Evolutionary conservation across 2,113 vertebrate genomes (phyloP), one percentile per base, ranked within the genome.

Genomic region (Entomyzon cyanotis): DNA sequence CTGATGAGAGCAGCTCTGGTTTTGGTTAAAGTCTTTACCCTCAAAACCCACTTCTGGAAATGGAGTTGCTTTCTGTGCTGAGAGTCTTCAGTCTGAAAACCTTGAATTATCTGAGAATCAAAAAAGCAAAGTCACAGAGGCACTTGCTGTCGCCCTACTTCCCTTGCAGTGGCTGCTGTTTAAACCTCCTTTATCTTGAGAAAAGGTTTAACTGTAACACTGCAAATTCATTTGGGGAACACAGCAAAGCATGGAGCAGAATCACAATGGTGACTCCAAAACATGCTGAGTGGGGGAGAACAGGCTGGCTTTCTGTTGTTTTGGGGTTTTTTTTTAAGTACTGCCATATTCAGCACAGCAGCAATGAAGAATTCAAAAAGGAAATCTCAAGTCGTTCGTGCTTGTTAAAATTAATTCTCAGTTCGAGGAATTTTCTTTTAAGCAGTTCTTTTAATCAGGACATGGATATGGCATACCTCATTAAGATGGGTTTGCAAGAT

Each of bases 361-460:
- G 89, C 80, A 84, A 37, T 22, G 68, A 73, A 58, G 85, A 84
- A 93, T 33, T 76, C 42, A 84, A 68, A 39, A 46, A 44, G 55
- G 62, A 52, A 89, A 39, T 86, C 41, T 41, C 24, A 77, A 65
- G 63, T 49, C 1, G 0, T 71, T 69, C 17, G 33, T 27, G 39
- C 81, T 74, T 47, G 55, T 42, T 75, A 71, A 82, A 84, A 90
- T 71, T 64, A 70, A 28, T 86, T 79, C 77, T 94, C 84, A 79
- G 62, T 47, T 77, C 52, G 64, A 85, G 12, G 37, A 24, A 35
- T 94, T 76, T 73, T 89, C 89, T 90, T 94, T 68, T 27, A 88
- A 89, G 76, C 20, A 86, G 35, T 49, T 70, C 9, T 91, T 89
- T 90, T 84, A 83, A 94, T 87, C 73, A 77, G 71, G 78, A 90